Conservation (phyloP, 2,113 vertebrate species). For the Okapia johnstoni region DNA sequence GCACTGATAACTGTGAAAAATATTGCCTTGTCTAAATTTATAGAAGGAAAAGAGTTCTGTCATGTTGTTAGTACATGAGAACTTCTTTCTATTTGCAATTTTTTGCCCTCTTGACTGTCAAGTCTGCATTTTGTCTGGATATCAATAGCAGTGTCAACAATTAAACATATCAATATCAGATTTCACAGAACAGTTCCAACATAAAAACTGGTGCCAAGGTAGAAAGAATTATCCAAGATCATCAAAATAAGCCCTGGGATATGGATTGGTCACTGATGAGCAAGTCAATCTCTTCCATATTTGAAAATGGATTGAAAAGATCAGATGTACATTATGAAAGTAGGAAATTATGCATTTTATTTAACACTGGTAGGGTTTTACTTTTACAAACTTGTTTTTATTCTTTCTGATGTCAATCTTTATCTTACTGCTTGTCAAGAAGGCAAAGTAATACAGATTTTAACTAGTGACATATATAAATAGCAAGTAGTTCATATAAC, state of each 20-base stretch:
- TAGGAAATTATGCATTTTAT: neutral
- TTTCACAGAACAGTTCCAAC: neutral
- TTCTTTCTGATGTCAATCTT: neutral
- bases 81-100: neutral
- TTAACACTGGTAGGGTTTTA: neutral
- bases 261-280: neutral
- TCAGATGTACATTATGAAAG: neutral
- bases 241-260: neutral
- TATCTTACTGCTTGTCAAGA: neutral
- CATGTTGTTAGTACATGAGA: neutral
- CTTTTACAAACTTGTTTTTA: neutral
- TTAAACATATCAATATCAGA: neutral
- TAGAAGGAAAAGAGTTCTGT: neutral
- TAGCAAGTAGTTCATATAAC: neutral
- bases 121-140: constrained; percentile 5
- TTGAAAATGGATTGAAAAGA: neutral
- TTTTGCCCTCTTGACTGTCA: neutral
- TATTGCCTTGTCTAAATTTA: neutral
- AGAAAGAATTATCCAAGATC: neutral
- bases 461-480: neutral
- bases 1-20: neutral
- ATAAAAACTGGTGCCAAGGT: neutral
- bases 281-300: neutral
- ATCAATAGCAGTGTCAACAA: neutral
- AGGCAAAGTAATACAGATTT: neutral